Percentiles rank a stretch among this genome's conserved stretches.
Conservation (phyloP, 2,888 invertebrate genomes). For the Aleiodes testaceus region DNA sequence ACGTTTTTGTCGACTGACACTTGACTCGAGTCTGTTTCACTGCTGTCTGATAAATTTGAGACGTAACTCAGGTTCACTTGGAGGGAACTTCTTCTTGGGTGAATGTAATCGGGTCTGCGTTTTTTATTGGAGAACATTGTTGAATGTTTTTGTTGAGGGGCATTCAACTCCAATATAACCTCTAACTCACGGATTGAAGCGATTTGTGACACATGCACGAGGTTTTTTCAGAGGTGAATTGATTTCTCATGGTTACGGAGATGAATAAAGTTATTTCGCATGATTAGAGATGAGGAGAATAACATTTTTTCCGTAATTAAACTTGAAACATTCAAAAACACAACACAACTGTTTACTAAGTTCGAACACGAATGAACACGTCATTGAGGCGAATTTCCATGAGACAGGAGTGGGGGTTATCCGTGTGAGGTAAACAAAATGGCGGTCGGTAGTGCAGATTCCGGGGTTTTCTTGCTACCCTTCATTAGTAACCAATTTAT, state of each 20-base stretch:
- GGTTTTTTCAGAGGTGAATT: too few species aligned
- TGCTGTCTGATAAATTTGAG: conserved; percentile 53
- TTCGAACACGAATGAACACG: background rate
- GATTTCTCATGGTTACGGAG: too few species aligned
- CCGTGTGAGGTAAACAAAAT: too few species aligned
- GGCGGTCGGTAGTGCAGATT: too few species aligned
- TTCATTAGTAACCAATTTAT: too few species aligned
- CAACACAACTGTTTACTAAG: conserved; percentile 2
- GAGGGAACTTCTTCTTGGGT: conserved; percentile 57
- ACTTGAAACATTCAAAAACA: background rate
- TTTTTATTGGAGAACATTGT: conserved; percentile 5
- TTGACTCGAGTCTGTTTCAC: conserved; percentile 42
- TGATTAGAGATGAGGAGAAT: too few species aligned
- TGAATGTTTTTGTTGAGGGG: background rate
- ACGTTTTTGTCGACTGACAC: conserved; percentile 53
- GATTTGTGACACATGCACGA: too few species aligned
- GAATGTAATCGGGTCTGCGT: background rate
- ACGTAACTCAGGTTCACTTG: conserved; percentile 63
- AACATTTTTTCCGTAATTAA: too few species aligned
- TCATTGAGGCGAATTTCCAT: background rate
- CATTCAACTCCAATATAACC: background rate
- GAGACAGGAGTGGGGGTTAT: background rate
- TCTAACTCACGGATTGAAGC: background rate
- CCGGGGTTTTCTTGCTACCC: too few species aligned
- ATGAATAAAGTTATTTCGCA: too few species aligned